These are phyloP conservation scores for Calameuta filiformis DNA, from an alignment of 2,888 invertebrate species.

Conservation along the genomic window DNA sequence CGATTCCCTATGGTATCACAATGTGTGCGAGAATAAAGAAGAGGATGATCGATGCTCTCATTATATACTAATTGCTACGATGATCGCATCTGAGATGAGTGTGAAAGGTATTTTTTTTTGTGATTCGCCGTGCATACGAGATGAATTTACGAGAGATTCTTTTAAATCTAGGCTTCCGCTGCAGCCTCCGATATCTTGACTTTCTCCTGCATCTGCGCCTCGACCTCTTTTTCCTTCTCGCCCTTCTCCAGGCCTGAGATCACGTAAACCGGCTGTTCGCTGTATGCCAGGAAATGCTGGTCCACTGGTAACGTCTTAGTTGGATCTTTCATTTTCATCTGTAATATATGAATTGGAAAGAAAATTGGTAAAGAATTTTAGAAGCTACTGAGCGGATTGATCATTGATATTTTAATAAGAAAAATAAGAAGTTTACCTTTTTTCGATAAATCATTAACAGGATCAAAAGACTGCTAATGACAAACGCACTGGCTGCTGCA, in stretches of 20 bases:
- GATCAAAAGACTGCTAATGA: conserved; percentile 81
- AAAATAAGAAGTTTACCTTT: conserved; percentile 60
- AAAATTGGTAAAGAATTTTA: not conserved
- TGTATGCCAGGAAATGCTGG: conserved; percentile 72
- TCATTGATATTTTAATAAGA: not conserved
- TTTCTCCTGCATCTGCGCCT: conserved; percentile 10
- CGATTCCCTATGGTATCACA: not conserved
- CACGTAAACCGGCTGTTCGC: conserved; percentile 75
- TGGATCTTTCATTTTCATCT: conserved; percentile 50
- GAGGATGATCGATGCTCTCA: not conserved
- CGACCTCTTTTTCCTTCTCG: conserved; percentile 50
- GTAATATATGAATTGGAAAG: conserved; percentile 9
- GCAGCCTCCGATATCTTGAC: conserved; percentile 9
- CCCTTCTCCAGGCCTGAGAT: conserved; percentile 76
- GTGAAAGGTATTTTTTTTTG: not conserved
- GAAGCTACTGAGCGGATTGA: not conserved
- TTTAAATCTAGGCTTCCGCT: not conserved
- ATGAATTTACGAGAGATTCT: not conserved
- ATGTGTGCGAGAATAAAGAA: not conserved
- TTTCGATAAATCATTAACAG: conserved; percentile 80
- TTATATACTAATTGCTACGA: not conserved
- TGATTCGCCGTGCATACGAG: not conserved
- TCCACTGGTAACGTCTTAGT: conserved; percentile 42
- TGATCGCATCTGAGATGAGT: not conserved
- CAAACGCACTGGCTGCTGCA: conserved; percentile 82